Conservation (phyloP, 2,797 vertebrate species). For the Rousettus madagascariensis region DNA sequence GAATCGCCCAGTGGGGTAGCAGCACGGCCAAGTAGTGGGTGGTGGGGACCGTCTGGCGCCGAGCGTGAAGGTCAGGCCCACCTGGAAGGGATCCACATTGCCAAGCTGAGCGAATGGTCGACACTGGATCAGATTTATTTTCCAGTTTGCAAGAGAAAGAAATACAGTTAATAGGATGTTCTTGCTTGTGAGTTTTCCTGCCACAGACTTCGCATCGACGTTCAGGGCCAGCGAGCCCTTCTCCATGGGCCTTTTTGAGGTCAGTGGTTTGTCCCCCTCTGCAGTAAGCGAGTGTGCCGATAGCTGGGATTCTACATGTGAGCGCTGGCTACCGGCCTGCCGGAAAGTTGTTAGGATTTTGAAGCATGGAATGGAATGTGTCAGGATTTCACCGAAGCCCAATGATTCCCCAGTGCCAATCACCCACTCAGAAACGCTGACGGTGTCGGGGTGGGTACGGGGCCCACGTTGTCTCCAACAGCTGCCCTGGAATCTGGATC, state of each 20-base stretch:
- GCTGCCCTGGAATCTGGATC: not conserved
- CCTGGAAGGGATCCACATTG: not conserved
- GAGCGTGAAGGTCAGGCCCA: fast-evolving
- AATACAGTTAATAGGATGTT: not conserved
- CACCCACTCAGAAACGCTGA: not conserved
- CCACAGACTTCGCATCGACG: too few species aligned
- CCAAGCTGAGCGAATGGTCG: not conserved
- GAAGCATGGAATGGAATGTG: not conserved
- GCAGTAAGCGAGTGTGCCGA: fast-evolving
- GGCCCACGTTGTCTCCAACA: not conserved
- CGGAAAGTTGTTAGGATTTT: not conserved
- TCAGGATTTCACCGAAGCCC: not conserved
- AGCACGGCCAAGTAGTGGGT: fast-evolving
- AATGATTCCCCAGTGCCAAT: fast-evolving
- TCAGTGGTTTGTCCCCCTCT: fast-evolving
- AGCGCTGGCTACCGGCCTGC: fast-evolving
- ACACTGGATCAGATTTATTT: not conserved
- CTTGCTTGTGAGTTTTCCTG: not conserved
- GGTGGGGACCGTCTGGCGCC: not conserved
- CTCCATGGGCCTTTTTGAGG: not conserved
- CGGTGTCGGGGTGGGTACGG: not conserved
- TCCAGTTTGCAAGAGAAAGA: not conserved
- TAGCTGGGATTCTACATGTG: not conserved
- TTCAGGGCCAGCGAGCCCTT: not conserved
- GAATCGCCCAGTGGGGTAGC: not conserved